A percentile compares a stretch with the other conserved stretches of the same genome.
Evolutionary conservation across 2,888 invertebrate species (phyloP).

Genomic region (Sinelater perroti): DNA sequence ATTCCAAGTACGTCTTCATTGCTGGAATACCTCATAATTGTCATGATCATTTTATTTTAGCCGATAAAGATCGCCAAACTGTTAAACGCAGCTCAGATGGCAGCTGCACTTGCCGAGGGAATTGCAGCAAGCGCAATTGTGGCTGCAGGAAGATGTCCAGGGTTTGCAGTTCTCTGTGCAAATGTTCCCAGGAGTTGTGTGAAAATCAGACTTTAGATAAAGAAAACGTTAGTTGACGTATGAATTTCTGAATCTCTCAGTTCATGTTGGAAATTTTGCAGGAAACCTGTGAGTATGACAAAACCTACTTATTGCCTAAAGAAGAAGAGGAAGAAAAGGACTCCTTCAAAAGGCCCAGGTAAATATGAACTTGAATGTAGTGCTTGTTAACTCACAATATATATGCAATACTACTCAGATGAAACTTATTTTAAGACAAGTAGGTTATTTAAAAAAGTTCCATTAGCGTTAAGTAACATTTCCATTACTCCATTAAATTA

Average conservation of each 20-base stretch:
- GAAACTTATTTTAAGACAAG: too few relatives aligned
- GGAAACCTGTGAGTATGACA: too few relatives aligned
- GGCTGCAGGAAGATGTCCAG: slow-evolving; percentile 65
- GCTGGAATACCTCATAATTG: background rate
- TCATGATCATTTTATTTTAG: background rate
- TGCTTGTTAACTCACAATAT: too few relatives aligned
- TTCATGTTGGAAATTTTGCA: background rate
- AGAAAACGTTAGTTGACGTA: slow-evolving; percentile 16
- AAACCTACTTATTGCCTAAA: too few relatives aligned
- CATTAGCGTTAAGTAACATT: too few relatives aligned
- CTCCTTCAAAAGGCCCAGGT: slow-evolving; percentile 36
- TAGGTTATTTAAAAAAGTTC: too few relatives aligned
- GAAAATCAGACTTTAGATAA: background rate
- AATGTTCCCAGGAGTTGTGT: slow-evolving; percentile 3
- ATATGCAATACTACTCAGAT: too few relatives aligned
- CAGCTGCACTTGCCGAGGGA: slow-evolving; percentile 69
- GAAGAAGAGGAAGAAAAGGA: slow-evolving; percentile 22
- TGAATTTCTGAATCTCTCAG: too few relatives aligned
- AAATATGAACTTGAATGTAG: background rate
- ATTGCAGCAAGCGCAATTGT: slow-evolving; percentile 67
- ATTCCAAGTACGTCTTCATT: slow-evolving; percentile 9
- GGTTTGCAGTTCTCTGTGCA: background rate
- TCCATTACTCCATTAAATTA: too few relatives aligned
- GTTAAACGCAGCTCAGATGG: slow-evolving; percentile 68
- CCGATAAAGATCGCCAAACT: slow-evolving; percentile 7